phyloP scores from a whole-genome alignment of 2,113 vertebrate genomes.

The Aleadryas rufinucha region DNA sequence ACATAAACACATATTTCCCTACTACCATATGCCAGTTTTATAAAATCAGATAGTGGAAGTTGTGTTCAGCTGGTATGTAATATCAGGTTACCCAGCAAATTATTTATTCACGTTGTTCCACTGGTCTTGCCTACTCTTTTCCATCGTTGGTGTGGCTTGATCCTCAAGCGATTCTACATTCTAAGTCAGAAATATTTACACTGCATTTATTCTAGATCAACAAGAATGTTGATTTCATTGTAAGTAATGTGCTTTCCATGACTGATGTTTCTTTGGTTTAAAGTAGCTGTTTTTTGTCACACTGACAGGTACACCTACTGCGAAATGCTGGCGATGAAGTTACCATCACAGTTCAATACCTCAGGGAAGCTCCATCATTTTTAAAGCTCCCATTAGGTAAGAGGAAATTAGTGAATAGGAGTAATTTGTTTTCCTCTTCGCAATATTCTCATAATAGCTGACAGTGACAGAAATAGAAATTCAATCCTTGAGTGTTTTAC shows the following conservation, averaged over 20 bases:
- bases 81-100: background rate
- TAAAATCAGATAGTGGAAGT: background rate
- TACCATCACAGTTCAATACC: constrained; percentile 90
- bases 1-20: background rate
- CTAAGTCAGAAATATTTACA: background rate
- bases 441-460: background rate
- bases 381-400: constrained; percentile 93
- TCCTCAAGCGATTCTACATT: background rate
- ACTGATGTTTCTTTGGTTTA: constrained; percentile 4
- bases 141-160: background rate
- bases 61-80: background rate
- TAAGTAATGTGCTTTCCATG: background rate
- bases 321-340: constrained; percentile 92
- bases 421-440: background rate
- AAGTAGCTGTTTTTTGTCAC: constrained; percentile 59
- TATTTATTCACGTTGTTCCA: background rate
- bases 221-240: background rate
- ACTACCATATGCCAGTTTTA: background rate
- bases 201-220: background rate
- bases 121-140: background rate
- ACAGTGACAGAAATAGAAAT: background rate
- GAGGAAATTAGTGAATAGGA: constrained; percentile 12
- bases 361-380: constrained; percentile 92
- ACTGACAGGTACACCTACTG: constrained; percentile 88
- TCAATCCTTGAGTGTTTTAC: background rate